Evolutionary conservation across 2,797 vertebrate species (phyloP), one percentile per base, ranked within the genome.

Genomic region (Halcyon badia): DNA sequence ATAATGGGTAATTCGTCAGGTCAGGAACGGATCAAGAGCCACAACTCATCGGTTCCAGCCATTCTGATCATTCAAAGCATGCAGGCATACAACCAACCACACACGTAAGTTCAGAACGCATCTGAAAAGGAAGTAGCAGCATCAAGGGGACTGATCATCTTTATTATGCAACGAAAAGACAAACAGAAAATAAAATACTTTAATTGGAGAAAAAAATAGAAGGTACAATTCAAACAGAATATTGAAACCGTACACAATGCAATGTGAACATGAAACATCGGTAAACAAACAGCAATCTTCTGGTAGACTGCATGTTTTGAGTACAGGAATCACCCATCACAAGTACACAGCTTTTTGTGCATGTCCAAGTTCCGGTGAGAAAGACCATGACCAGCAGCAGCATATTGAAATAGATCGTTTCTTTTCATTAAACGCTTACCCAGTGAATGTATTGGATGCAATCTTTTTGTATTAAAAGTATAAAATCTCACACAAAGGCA

Each of bases 151-250:
- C 54, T 71, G 81, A 94, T 96, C 52, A 91, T 78, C 93, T 97
- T 97, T 97, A 96, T 96, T 97, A 93, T 51, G 78, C 70, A 94
- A 94, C 61, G 72, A 64, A 90, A 92, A 90, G 48, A 90, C 62
- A 92, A 91, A 90, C 5, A 90, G 78, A 96, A 97, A 97, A 96
- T 92, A 92, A 96, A 96, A 90, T 85, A 82, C 25, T 93, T 97
- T 83, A 95, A 92, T 69, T 56, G 60, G n/a, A 87, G 78, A 35
- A 84, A 88, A 95, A 80, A 37, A n/a, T 49, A 90, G 77, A 77
- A 78, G 26, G 81, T 93, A 97, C 94, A 95, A 94, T 72, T 92
- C 30, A 56, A 96, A 95, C 75, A 28, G 83, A 93, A 86, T 31
- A 72, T 19, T 65, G 65, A 94, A 96, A 79, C 88, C 46, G 71